A percentile compares a stretch with the other conserved stretches of the same genome.
phyloP scores from a whole-genome alignment of 1,140 invertebrate species.

The Grapholita molesta region DNA sequence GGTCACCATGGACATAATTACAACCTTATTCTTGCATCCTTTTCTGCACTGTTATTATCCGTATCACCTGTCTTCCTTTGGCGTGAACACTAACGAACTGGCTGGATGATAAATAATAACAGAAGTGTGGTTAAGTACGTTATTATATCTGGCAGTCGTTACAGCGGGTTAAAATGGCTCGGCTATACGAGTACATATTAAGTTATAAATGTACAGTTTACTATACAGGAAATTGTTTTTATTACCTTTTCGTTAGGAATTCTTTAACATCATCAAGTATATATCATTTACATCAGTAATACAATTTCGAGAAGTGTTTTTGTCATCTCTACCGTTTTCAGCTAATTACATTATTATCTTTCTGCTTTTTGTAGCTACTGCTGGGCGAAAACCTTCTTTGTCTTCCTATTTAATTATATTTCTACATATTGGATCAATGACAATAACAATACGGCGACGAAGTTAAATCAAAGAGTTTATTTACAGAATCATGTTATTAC shows the following conservation, averaged over 20 bases:
- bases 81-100: conserved; percentile 25
- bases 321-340: too few relatives aligned
- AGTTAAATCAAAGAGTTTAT: neutral
- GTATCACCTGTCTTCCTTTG: conserved; percentile 18
- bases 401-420: neutral
- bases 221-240: neutral
- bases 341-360: too few relatives aligned
- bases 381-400: too few relatives aligned
- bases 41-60: conserved; percentile 18
- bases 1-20: conserved; percentile 49
- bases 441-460: neutral
- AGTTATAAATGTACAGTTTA: neutral
- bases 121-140: conserved; percentile 2
- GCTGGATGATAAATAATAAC: conserved; percentile 28
- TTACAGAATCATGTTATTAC: neutral
- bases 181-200: neutral
- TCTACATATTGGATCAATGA: neutral
- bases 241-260: neutral
- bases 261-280: neutral
- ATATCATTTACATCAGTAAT: neutral
- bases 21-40: conserved; percentile 22
- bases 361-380: too few relatives aligned
- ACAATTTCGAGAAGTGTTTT: neutral
- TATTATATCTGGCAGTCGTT: conserved; percentile 2
- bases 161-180: neutral